Conservation (phyloP, 2,113 vertebrate species). For the Notiomystis cincta region DNA sequence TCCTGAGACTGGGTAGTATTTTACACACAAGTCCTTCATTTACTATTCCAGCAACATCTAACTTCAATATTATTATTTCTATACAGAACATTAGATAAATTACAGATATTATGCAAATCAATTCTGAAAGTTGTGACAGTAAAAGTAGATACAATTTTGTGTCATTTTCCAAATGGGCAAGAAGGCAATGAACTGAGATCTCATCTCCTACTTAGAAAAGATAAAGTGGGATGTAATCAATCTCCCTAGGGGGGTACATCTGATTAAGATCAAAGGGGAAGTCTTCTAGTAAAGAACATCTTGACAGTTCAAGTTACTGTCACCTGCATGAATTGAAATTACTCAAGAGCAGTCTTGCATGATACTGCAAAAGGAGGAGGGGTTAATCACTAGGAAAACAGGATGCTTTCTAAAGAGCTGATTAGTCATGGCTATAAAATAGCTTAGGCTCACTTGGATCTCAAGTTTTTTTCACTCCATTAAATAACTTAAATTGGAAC, state of each 20-base stretch:
- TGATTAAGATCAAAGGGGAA: conserved; percentile 69
- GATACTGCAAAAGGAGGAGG: conserved; percentile 35
- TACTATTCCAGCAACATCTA: not conserved
- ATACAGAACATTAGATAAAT: not conserved
- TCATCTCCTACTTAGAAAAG: conserved; percentile 53
- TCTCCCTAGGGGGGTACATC: not conserved
- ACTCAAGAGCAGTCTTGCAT: conserved; percentile 63
- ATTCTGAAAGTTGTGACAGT: not conserved
- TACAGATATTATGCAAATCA: not conserved
- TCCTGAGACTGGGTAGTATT: not conserved
- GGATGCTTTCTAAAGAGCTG: conserved; percentile 38
- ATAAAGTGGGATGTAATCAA: conserved; percentile 34
- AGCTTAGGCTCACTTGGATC: conserved; percentile 14
- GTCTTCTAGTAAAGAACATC: conserved; percentile 50
- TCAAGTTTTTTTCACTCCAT: not conserved
- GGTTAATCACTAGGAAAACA: conserved; percentile 38
- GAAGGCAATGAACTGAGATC: conserved; percentile 26
- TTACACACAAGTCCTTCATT: not conserved
- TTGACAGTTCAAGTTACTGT: conserved; percentile 54
- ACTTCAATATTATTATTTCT: not conserved
- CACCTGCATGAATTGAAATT: conserved; percentile 54
- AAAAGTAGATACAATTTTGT: not conserved
- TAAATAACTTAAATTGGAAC: conserved; percentile 34
- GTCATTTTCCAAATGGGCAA: not conserved
- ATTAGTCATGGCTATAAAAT: conserved; percentile 64